Conservation (phyloP, 37 sponge, comb jelly and placozoan genomes). For the Cladorhizidae sp. region DNA sequence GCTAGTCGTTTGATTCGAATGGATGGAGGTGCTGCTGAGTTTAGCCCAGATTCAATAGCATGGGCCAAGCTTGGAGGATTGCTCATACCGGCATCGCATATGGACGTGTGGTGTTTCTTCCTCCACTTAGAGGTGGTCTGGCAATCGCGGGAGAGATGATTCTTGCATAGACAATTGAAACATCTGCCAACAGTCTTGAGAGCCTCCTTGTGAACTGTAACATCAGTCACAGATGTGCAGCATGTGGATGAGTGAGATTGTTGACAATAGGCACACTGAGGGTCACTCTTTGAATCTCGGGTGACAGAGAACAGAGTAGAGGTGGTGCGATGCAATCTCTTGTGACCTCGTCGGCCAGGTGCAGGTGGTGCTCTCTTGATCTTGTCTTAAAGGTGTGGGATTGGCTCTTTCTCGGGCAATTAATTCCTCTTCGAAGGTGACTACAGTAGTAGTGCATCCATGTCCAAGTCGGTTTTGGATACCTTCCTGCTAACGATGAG, state of each 20-base stretch:
- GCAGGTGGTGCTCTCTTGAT: too few relatives aligned
- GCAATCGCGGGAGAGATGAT: slow-evolving; percentile 22
- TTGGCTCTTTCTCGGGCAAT: slow-evolving; percentile 38
- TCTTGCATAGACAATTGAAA: slow-evolving; percentile 24
- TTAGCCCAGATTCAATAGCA: neutral
- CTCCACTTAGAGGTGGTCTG: slow-evolving; percentile 8
- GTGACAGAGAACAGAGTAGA: slow-evolving; percentile 22
- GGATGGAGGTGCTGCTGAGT: neutral
- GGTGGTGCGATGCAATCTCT: neutral
- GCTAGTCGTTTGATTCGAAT: slow-evolving; percentile 18
- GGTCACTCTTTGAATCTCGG: neutral
- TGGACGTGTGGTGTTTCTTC: slow-evolving; percentile 42
- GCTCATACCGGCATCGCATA: slow-evolving; percentile 23
- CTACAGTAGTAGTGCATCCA: slow-evolving; percentile 9
- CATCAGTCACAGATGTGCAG: slow-evolving; percentile 17
- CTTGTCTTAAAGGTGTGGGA: neutral
- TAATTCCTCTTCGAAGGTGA: slow-evolving; percentile 15
- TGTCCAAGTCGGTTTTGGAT: neutral
- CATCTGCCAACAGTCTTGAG: slow-evolving; percentile 45
- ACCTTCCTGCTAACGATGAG: slow-evolving; percentile 33
- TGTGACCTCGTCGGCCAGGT: too few relatives aligned
- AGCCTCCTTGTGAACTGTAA: slow-evolving; percentile 19
- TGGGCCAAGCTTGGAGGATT: neutral
- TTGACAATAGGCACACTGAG: slow-evolving; percentile 19
- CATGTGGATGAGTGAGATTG: slow-evolving; percentile 29